A percentile compares a stretch with the other conserved stretches of the same genome.
These are phyloP conservation scores for Xiphophorus birchmanni DNA, from an alignment of 2,797 vertebrate genomes.

Conservation along the genomic window DNA sequence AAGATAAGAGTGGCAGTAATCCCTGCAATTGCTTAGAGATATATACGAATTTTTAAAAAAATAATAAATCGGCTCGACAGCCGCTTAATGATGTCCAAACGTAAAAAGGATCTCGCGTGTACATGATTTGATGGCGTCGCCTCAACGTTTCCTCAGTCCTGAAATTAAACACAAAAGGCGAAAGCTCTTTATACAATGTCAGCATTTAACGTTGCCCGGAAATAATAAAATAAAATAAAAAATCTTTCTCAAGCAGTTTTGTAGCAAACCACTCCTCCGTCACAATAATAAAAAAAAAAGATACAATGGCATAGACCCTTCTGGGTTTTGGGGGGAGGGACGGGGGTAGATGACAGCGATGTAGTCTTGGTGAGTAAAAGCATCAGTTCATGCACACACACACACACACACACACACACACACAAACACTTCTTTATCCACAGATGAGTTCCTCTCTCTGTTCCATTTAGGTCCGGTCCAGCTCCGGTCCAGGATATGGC, in stretches of 20 bases:
- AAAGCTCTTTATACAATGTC: conserved; percentile 71
- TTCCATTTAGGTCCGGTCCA: conserved; percentile 38
- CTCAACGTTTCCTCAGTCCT: conserved; percentile 72
- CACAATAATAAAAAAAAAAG: conserved; percentile 19
- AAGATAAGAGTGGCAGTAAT: conserved; percentile 89
- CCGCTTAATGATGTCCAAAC: conserved; percentile 72
- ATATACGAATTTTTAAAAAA: conserved; percentile 68
- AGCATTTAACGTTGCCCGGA: conserved; percentile 45
- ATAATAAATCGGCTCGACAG: conserved; percentile 79
- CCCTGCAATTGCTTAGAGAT: conserved; percentile 89
- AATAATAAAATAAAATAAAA: conserved; percentile 31
- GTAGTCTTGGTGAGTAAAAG: conserved; percentile 72
- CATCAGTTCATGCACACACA: conserved; percentile 69
- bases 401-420: conserved; percentile 42
- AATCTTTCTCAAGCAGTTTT: conserved; percentile 59
- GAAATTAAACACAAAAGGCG: conserved; percentile 69
- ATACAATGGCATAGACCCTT: conserved; percentile 74
- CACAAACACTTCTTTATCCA: conserved; percentile 52
- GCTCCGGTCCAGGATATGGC: conserved; percentile 41
- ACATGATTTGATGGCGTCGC: conserved; percentile 69
- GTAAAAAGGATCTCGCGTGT: conserved; percentile 64
- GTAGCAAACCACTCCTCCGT: conserved; percentile 41
- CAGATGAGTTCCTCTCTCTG: conserved; percentile 53
- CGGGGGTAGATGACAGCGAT: conserved; percentile 55
- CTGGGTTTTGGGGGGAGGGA: conserved; percentile 39